These are phyloP conservation scores for Pterobdella sp. DNA, from an alignment of 2,888 invertebrate species.

Conservation along the genomic window DNA sequence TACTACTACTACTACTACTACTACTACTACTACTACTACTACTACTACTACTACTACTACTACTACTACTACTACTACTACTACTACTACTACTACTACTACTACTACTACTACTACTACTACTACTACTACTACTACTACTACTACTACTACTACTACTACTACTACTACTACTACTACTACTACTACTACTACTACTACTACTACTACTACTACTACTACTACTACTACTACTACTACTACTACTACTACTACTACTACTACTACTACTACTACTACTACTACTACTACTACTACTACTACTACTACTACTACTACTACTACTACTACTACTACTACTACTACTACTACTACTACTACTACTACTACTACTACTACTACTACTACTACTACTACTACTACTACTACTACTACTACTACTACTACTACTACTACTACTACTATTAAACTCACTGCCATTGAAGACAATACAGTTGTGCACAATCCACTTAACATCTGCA, in stretches of 20 bases:
- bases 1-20: background rate
- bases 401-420: background rate
- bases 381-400: background rate
- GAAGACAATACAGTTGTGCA: conserved; percentile 83
- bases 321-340: background rate
- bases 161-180: background rate
- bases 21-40: background rate
- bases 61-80: background rate
- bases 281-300: background rate
- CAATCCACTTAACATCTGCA: conserved; percentile 83
- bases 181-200: background rate
- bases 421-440: background rate
- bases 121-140: background rate
- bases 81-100: background rate
- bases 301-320: background rate
- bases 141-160: background rate
- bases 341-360: background rate
- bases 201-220: background rate
- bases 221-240: background rate
- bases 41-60: background rate
- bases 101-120: background rate
- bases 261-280: background rate
- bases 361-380: background rate
- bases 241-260: background rate
- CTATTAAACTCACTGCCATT: conserved; percentile 67